Evolutionary conservation across 1,140 invertebrate species (phyloP), one percentile per base, ranked within the genome.

Genomic region (Halesus radiatus): DNA sequence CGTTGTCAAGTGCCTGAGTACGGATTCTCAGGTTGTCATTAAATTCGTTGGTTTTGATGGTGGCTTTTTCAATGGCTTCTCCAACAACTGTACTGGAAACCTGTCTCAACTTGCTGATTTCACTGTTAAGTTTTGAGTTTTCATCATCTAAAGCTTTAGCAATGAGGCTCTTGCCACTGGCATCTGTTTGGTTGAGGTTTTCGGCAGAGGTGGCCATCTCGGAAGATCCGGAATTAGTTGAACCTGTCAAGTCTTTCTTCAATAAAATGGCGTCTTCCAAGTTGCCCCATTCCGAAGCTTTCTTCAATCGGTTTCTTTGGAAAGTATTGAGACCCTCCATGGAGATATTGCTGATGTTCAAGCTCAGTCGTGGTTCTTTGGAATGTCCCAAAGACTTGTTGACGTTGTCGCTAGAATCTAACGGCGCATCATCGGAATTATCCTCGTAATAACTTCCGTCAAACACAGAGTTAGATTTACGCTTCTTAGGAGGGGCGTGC

Each of bases 241-340:
- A 89, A 13, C 86, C 87, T 81, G 89, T 83, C 6, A 50, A 7
- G 23, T 85, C 84, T 0, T 79, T 76, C 68, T 85, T 87, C 8
- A 83, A 90, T 80, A 93, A 91, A 45, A 95, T 92, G 23, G 93
- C 94, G 84, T 95, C 94, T 85, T 95, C 93, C 54, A 95, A 88
- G 79, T 93, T 95, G 8, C 94, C 94, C 91, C 94, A 95, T 84
- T 95, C 93, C 22, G 91, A 94, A 2, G 91, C 93, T 80, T 94
- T 94, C 83, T 95, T 94, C 32, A 95, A 82, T 76, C 93, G 90
- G 81, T 92, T 91, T 84, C 91, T 89, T 84, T 93, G 91, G 84
- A 94, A 93, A 3, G 92, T 92, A 77, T 92, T 93, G 20, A 93
- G 88, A 18, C 92, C 92, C 84, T 94, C 92, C 54, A 93, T 89